phyloP scores from a whole-genome alignment of 2,888 invertebrate species.

The Drosophila kambysellisi region DNA sequence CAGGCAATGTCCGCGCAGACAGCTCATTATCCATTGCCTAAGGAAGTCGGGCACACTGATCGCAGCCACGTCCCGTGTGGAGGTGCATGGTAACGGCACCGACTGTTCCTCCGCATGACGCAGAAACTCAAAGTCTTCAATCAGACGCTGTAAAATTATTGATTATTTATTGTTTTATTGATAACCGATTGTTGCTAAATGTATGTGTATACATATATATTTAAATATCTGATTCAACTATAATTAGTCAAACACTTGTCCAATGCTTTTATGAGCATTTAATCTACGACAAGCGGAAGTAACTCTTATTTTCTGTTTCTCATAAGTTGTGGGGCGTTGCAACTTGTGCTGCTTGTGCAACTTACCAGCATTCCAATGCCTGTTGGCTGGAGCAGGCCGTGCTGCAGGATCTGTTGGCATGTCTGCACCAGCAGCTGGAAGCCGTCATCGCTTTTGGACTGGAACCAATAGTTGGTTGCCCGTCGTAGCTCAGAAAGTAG shows the following conservation, averaged over 20 bases:
- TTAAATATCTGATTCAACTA: no score
- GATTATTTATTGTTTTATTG: no score
- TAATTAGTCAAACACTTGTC: not conserved
- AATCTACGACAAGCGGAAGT: not conserved
- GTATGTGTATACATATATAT: not conserved
- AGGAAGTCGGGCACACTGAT: conserved; percentile 59
- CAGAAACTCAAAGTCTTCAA: conserved; percentile 80
- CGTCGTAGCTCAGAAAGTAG: conserved; percentile 51
- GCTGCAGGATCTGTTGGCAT: conserved; percentile 72
- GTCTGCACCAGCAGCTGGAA: conserved; percentile 57
- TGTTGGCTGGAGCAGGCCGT: conserved; percentile 63
- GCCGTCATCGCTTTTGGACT: conserved; percentile 49
- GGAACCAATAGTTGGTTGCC: conserved; percentile 67
- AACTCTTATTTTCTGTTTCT: not conserved
- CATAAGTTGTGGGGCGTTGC: conserved; percentile 24
- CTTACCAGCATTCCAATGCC: conserved; percentile 27
- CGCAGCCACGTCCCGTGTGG: not conserved
- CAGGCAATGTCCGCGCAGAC: conserved; percentile 80
- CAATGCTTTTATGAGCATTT: not conserved
- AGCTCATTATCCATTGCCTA: conserved; percentile 70
- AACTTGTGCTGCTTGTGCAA: conserved; percentile 13
- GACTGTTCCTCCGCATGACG: conserved; percentile 60
- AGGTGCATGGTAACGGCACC: conserved; percentile 8
- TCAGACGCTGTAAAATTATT: conserved; percentile 54
- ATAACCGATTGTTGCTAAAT: no score